Percentiles rank a stretch among this genome's conserved stretches.
Evolutionary conservation across 2,888 invertebrate genomes (phyloP).

Genomic region (Oxyscelio sp.): DNA sequence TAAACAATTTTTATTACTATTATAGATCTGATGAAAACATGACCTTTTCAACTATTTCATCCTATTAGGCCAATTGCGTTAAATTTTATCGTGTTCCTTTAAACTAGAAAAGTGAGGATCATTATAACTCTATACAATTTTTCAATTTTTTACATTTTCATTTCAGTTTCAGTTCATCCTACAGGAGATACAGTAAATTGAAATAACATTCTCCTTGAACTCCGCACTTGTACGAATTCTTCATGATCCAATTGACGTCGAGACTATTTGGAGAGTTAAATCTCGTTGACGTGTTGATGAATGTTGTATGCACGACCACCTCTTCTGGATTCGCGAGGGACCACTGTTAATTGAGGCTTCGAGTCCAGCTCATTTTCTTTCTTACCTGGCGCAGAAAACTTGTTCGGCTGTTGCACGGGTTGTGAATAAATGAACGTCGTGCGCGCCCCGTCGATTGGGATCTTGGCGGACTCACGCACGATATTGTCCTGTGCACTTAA

Average conservation of each 20-base stretch:
- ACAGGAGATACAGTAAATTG: too few species aligned
- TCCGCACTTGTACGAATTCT: slow-evolving; percentile 38
- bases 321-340: slow-evolving; percentile 86
- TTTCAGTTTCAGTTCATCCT: too few species aligned
- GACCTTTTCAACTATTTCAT: too few species aligned
- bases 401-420: slow-evolving; percentile 52
- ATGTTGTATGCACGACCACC: slow-evolving; percentile 87
- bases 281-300: slow-evolving; percentile 87
- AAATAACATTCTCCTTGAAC: neutral
- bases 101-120: too few species aligned
- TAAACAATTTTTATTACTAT: too few species aligned
- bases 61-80: too few species aligned
- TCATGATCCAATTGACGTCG: neutral
- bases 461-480: slow-evolving; percentile 84
- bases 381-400: slow-evolving; percentile 30
- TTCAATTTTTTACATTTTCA: too few species aligned
- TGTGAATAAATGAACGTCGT: slow-evolving; percentile 86
- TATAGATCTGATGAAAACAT: too few species aligned
- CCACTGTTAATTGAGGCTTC: slow-evolving; percentile 80
- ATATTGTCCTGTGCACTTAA: slow-evolving; percentile 87
- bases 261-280: slow-evolving; percentile 76
- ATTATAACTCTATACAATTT: too few species aligned
- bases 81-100: too few species aligned
- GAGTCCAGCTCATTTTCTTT: slow-evolving; percentile 66
- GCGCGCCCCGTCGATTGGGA: slow-evolving; percentile 81